Evolutionary conservation across 2,888 invertebrate genomes (phyloP).

Genomic region (Malthinus seriepunctatus): DNA sequence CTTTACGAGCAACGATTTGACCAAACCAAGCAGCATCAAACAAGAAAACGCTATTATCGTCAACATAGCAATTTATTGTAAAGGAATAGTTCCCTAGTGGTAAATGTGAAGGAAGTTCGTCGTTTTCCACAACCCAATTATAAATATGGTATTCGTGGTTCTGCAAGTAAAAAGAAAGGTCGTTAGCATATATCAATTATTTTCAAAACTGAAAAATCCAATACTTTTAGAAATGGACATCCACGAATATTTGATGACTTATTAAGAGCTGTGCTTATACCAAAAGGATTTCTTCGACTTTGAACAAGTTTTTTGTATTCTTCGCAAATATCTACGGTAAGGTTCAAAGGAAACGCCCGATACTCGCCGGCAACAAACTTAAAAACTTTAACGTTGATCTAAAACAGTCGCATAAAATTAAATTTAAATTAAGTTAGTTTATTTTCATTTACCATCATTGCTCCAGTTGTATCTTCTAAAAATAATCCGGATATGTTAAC

Average conservation of each 20-base stretch:
- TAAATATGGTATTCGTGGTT: too few species aligned
- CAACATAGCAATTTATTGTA: neutral
- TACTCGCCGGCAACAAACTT: neutral
- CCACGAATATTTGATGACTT: neutral
- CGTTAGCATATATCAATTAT: too few species aligned
- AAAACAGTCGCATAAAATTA: too few species aligned
- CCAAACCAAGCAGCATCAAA: constrained; percentile 10
- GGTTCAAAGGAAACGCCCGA: neutral
- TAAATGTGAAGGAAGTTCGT: constrained; percentile 12
- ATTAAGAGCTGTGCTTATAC: neutral
- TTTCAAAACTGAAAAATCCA: too few species aligned
- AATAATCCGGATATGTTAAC: constrained; percentile 5
- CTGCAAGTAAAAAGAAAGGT: too few species aligned
- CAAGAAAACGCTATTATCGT: constrained; percentile 1
- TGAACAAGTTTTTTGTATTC: neutral
- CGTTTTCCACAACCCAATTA: constrained; percentile 6
- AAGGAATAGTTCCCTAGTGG: constrained; percentile 9
- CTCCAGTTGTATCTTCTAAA: neutral
- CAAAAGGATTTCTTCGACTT: neutral
- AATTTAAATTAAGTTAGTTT: too few species aligned
- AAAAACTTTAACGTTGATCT: neutral
- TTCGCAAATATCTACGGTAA: neutral
- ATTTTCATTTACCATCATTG: neutral
- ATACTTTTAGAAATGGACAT: neutral
- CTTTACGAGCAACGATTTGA: neutral